Evolutionary conservation across 1,140 invertebrate species (phyloP).

Genomic region (Amphibalanus amphitrite): DNA sequence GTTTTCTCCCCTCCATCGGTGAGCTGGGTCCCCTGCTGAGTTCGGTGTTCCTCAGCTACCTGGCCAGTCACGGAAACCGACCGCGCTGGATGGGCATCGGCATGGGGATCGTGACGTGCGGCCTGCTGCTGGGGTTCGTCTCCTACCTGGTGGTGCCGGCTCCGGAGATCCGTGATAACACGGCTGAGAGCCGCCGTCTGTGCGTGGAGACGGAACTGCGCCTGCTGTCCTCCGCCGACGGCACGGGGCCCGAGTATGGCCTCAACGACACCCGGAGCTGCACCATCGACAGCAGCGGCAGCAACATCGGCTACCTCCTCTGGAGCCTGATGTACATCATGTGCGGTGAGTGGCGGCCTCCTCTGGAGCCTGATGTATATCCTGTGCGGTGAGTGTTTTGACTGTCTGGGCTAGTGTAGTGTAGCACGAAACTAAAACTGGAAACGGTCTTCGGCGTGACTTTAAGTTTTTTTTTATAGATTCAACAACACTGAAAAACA

Average conservation of each 20-base stretch:
- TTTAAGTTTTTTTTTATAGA: too few species aligned
- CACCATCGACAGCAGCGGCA: not conserved
- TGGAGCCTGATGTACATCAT: not conserved
- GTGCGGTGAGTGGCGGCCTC: not conserved
- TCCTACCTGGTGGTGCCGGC: conserved; percentile 13
- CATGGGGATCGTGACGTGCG: conserved; percentile 6
- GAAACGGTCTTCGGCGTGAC: too few species aligned
- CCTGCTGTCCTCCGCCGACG: not conserved
- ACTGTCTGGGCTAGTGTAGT: too few species aligned
- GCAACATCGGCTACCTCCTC: not conserved
- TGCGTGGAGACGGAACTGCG: not conserved
- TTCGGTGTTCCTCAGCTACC: conserved; percentile 15
- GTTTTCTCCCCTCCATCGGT: conserved; percentile 14
- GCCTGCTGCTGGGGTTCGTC: conserved; percentile 10
- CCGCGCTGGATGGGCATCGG: conserved; percentile 17
- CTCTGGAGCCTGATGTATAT: too few species aligned
- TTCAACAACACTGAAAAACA: too few species aligned
- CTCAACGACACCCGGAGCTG: not conserved
- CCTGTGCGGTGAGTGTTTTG: too few species aligned
- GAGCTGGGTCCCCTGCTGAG: conserved; percentile 17
- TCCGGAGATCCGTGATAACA: conserved; percentile 3
- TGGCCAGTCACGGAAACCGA: conserved; percentile 15
- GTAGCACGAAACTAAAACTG: too few species aligned
- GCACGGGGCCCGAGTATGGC: too few species aligned
- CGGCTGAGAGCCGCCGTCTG: not conserved